Base-by-base conservation (phyloP, 1,140 invertebrate species). In the Drosophila lini region DNA sequence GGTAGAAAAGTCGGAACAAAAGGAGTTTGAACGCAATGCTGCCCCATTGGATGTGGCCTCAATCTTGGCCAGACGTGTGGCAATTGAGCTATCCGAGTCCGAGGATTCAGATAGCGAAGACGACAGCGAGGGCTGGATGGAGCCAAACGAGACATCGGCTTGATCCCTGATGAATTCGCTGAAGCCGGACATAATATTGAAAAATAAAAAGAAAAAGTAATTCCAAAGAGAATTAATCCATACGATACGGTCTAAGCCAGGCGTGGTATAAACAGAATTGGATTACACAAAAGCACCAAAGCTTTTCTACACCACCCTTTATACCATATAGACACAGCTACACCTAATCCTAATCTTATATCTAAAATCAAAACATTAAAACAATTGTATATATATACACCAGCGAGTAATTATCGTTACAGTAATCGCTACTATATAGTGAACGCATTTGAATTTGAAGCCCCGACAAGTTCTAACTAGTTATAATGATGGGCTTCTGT, bases 81-180 rank as follows among this genome's bases (percentile, higher is more conserved):
- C 97, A 25, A 97, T 99, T 63, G 98, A 99, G 93, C 96, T 98
- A 80, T 98, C 97, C 71, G 98, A 99, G 92, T 96, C 96, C 25
- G 97, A 97, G 81, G 97, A 97, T n/a, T 97, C 95, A 6, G 94
- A 94, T 64, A 93, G 93, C 48, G 92, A 93, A 94, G 93, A 93
- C 56, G 94, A 94, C 81, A 93, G 92, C 44, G 93, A 93, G 68
- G 93, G 92, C 57, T 93, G 94, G 94, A 94, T 94, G 56, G 93
- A 93, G 69, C 88, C 93, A 69, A 93, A 93, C 59, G 93, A 94
- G 80, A 92, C 92, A 71, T 93, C 94, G 69, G 94, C 94, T 93
- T 94, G 94, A 94, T 90, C 86, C 79, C 86, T 91, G 79, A 86
- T 90, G 53, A 59, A 68, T 50, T 78, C 85, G 45, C 47, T 80